A percentile compares a stretch with the other conserved stretches of the same genome.
These are phyloP conservation scores for Andrena hattorfiana DNA, from an alignment of 2,888 invertebrate species.

Conservation along the genomic window DNA sequence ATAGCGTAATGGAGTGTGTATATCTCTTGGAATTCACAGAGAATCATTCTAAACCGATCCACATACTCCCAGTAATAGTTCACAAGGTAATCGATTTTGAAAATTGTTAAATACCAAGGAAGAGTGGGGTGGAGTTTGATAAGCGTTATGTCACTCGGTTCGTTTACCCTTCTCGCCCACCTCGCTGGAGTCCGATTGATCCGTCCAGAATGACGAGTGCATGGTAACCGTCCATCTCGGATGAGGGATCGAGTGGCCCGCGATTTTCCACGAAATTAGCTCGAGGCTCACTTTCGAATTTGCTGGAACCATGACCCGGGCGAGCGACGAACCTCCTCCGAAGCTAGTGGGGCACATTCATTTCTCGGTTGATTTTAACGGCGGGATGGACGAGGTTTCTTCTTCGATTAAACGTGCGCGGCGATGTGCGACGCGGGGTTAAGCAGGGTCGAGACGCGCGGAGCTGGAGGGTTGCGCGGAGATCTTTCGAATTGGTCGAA, in stretches of 20 bases:
- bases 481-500: constrained; percentile 64
- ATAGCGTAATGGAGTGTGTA: no score
- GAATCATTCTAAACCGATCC: background rate
- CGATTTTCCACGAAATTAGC: constrained; percentile 69
- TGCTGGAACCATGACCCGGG: constrained; percentile 12
- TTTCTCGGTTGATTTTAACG: constrained; percentile 37
- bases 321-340: background rate
- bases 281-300: constrained; percentile 53
- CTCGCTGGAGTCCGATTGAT: constrained; percentile 37
- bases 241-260: constrained; percentile 52
- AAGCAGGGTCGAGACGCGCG: constrained; percentile 23
- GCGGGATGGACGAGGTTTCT: constrained; percentile 13
- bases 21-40: no score
- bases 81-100: background rate
- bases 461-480: constrained; percentile 24
- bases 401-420: constrained; percentile 44
- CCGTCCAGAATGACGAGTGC: constrained; percentile 34
- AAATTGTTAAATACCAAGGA: constrained; percentile 18
- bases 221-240: constrained; percentile 31
- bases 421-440: constrained; percentile 4
- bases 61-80: background rate
- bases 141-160: constrained; percentile 38
- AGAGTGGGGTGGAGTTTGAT: constrained; percentile 22
- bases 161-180: constrained; percentile 34
- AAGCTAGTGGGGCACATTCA: constrained; percentile 1